Evolutionary conservation across 2,888 invertebrate species (phyloP).

Genomic region (Lumbricus terrestris): DNA sequence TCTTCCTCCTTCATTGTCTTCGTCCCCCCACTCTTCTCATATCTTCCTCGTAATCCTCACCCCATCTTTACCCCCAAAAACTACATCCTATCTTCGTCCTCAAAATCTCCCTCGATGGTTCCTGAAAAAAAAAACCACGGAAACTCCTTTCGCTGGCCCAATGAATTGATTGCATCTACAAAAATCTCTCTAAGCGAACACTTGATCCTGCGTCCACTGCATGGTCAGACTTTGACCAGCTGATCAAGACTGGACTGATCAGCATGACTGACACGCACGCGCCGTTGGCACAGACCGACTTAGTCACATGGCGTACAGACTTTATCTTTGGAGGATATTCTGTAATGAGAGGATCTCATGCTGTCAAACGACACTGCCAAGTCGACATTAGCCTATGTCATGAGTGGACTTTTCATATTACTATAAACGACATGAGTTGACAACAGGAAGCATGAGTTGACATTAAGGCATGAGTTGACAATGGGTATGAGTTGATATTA

Average conservation of each 20-base stretch:
- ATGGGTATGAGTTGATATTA: too few relatives aligned
- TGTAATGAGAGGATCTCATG: not conserved
- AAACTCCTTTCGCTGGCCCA: not conserved
- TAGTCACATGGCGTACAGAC: not conserved
- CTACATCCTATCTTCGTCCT: too few relatives aligned
- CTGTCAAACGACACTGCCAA: not conserved
- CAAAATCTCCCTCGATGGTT: not conserved
- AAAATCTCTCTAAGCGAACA: not conserved
- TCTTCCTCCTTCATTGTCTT: not conserved
- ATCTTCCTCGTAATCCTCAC: not conserved
- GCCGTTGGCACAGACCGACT: not conserved
- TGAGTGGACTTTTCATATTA: too few relatives aligned
- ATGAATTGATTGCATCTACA: not conserved
- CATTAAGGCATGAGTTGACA: too few relatives aligned
- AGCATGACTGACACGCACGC: not conserved
- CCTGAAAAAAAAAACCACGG: not conserved
- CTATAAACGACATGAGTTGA: too few relatives aligned
- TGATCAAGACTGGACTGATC: not conserved
- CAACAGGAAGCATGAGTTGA: too few relatives aligned
- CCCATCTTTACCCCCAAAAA: too few relatives aligned
- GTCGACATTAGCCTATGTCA: not conserved
- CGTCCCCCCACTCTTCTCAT: not conserved
- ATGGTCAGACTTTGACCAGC: conserved; percentile 3
- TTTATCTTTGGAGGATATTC: not conserved
- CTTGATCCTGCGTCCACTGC: not conserved